These are phyloP conservation scores for Epistrophella euchroma DNA, from an alignment of 2,888 invertebrate genomes.

Conservation along the genomic window DNA sequence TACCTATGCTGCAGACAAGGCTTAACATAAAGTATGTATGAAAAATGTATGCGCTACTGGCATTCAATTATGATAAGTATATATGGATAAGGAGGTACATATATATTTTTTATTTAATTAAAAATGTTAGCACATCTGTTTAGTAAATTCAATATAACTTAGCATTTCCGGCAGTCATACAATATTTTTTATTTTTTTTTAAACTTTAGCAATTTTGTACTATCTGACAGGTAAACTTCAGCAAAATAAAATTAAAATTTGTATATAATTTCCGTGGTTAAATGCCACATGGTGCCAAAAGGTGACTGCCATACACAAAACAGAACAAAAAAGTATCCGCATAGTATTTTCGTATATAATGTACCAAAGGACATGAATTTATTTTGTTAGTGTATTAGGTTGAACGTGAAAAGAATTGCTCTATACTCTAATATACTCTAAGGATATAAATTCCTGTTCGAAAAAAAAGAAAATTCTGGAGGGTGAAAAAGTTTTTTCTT, in stretches of 20 bases:
- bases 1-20: too few species aligned
- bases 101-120: background rate
- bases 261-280: conserved; percentile 1
- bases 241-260: background rate
- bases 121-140: background rate
- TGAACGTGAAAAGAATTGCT: background rate
- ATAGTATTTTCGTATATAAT: background rate
- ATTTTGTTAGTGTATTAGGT: background rate
- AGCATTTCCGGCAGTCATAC: background rate
- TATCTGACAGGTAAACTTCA: background rate
- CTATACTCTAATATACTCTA: background rate
- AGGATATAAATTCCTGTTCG: background rate
- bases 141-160: background rate
- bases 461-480: background rate
- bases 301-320: conserved; percentile 3
- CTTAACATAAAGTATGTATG: too few species aligned
- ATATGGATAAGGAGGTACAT: too few species aligned
- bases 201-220: conserved; percentile 8
- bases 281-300: conserved; percentile 32
- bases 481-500: background rate
- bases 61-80: too few species aligned
- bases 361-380: background rate
- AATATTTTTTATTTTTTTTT: conserved; percentile 4
- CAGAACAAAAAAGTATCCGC: background rate
- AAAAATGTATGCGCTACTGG: too few species aligned